Evolutionary conservation across 2,888 invertebrate genomes (phyloP), one percentile per base, ranked within the genome.

Genomic region (Zonitis immaculata): DNA sequence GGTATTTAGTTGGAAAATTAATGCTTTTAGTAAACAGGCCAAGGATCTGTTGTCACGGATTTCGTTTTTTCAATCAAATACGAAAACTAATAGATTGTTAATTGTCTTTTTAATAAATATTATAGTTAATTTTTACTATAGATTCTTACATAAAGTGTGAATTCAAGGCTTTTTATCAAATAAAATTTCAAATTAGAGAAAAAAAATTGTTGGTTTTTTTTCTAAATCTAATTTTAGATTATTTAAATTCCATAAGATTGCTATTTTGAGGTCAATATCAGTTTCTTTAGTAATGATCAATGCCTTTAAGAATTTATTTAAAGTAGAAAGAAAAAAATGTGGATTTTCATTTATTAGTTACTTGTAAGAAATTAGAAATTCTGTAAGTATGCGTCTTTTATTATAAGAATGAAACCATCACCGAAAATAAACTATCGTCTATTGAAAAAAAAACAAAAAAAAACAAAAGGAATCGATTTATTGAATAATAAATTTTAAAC

Each of bases 381-480:
- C 14, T 14, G 6, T 25, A 25, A 25, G 32, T 32, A 14, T 32
- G 32, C 47, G 30, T 47, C 47, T 47, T n/a, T n/a, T n/a, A n/a
- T n/a, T n/a, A n/a, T 6, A 14, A 8, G 47, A 32, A 35, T 47
- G 47, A 47, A 49, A 35, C 35, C 60, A 60, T 60, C 58, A 58
- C 60, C 56, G 27, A 56, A 60, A 60, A 60, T 60, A 60, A 39
- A 60, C 57, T 44, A 55, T 32, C n/a, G n/a, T n/a, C n/a, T n/a
- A n/a, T n/a, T n/a, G n/a, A n/a, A n/a, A n/a, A n/a, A n/a, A n/a
- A n/a, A n/a, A n/a, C n/a, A n/a, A n/a, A n/a, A n/a, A n/a, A n/a
- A n/a, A n/a, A n/a, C n/a, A n/a, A 32, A 5, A 32, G 51, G 51
- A 54, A 46, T 45, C 42, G 49, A 45, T 12, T n/a, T 8, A 12